phyloP scores from a whole-genome alignment of 1,140 invertebrate genomes.

The Euwallacea similis region DNA sequence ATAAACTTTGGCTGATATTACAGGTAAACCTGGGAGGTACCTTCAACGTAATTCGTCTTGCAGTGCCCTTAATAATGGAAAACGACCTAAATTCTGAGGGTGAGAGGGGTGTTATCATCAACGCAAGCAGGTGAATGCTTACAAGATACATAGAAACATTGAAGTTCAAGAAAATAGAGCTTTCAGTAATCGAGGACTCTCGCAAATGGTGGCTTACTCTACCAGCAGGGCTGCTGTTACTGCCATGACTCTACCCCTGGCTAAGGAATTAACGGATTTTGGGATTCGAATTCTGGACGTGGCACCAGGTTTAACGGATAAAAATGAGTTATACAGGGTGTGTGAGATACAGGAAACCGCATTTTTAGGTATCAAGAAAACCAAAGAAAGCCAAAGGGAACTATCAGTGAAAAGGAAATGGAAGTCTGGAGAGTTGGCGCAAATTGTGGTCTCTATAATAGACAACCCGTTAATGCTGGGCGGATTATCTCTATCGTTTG shows the following conservation, averaged over 20 bases:
- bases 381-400: too few species aligned
- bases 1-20: neutral
- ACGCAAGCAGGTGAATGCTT: conserved; percentile 25
- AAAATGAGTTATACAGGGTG: too few species aligned
- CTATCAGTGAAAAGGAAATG: too few species aligned
- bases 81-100: conserved; percentile 18
- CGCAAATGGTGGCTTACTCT: conserved; percentile 10
- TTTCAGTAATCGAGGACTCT: conserved; percentile 2
- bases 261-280: conserved; percentile 21
- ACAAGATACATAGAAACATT: neutral
- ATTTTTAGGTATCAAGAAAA: too few species aligned
- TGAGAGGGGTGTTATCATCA: conserved; percentile 30
- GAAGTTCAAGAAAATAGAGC: neutral
- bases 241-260: conserved; percentile 15
- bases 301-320: neutral
- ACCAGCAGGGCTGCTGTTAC: conserved; percentile 26
- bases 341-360: too few species aligned
- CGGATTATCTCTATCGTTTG: too few species aligned
- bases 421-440: too few species aligned
- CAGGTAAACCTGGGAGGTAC: conserved; percentile 30
- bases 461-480: too few species aligned
- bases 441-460: too few species aligned
- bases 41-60: conserved; percentile 23
- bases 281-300: conserved; percentile 31
- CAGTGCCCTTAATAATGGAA: conserved; percentile 14